Conservation (phyloP, 2,797 vertebrate genomes). For the Danio choprae region DNA sequence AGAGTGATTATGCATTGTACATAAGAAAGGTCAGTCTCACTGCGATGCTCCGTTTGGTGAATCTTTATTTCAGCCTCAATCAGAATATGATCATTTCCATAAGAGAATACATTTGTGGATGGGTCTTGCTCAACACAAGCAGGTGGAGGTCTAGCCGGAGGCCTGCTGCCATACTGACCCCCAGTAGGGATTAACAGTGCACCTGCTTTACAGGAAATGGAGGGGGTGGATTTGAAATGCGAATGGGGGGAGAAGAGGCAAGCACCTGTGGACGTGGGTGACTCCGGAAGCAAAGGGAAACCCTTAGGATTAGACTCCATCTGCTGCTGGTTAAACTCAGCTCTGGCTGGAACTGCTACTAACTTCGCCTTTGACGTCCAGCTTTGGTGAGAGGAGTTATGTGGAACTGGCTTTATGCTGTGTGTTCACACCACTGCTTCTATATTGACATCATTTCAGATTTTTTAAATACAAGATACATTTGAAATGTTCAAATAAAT, state of each 20-base stretch:
- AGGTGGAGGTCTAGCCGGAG: slow-evolving; percentile 62
- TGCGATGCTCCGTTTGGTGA: slow-evolving; percentile 3
- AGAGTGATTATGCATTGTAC: background rate
- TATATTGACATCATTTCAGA: slow-evolving; percentile 12
- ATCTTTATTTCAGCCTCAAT: slow-evolving; percentile 34
- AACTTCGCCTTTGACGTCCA: slow-evolving; percentile 51
- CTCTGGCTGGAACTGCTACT: slow-evolving; percentile 57
- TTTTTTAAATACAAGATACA: no score
- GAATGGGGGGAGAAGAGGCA: slow-evolving; percentile 37
- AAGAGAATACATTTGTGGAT: slow-evolving; percentile 47
- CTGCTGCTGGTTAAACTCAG: slow-evolving; percentile 61
- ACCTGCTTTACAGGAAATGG: slow-evolving; percentile 63
- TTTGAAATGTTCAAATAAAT: background rate
- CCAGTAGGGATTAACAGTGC: slow-evolving; percentile 61
- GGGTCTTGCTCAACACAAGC: slow-evolving; percentile 53
- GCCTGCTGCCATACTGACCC: slow-evolving; percentile 59
- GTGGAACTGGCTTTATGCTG: background rate
- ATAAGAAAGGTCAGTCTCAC: slow-evolving; percentile 8
- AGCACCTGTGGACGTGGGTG: slow-evolving; percentile 64
- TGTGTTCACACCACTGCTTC: slow-evolving; percentile 10
- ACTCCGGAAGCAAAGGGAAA: slow-evolving; percentile 60
- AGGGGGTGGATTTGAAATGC: slow-evolving; percentile 58
- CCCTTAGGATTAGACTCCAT: slow-evolving; percentile 60
- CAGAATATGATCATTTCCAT: slow-evolving; percentile 47
- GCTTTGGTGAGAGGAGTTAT: slow-evolving; percentile 28